These are phyloP conservation scores for Lasioglossum vierecki DNA, from an alignment of 2,888 invertebrate species.

Conservation along the genomic window DNA sequence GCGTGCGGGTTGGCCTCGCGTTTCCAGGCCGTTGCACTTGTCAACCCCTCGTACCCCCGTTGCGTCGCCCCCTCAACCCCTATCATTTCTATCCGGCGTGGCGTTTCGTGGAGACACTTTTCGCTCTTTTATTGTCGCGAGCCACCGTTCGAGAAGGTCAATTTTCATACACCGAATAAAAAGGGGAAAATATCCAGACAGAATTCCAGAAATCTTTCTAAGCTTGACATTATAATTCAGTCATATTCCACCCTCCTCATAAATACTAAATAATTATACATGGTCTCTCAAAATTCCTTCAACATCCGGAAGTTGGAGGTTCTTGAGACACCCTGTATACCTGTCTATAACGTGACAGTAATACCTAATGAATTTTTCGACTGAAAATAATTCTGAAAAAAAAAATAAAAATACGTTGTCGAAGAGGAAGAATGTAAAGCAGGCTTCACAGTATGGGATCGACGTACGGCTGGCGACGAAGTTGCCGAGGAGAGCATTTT, in stretches of 20 bases:
- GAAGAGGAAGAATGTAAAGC: neutral
- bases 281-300: too few relatives aligned
- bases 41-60: conserved; percentile 11
- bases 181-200: neutral
- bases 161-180: neutral
- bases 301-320: too few relatives aligned
- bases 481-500: neutral
- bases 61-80: conserved; percentile 33
- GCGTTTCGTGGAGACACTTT: conserved; percentile 32
- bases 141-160: neutral
- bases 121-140: neutral
- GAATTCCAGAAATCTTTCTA: neutral
- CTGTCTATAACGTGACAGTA: neutral
- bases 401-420: neutral
- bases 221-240: too few relatives aligned
- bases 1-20: conserved; percentile 66
- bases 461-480: neutral
- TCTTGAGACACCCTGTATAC: too few relatives aligned
- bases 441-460: neutral
- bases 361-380: neutral
- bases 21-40: conserved; percentile 73
- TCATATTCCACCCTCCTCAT: neutral
- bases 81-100: conserved; percentile 61
- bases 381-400: conserved; percentile 5
- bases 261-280: neutral